phyloP scores from a whole-genome alignment of 2,113 vertebrate genomes.

The Daphoenositta chrysoptera region DNA sequence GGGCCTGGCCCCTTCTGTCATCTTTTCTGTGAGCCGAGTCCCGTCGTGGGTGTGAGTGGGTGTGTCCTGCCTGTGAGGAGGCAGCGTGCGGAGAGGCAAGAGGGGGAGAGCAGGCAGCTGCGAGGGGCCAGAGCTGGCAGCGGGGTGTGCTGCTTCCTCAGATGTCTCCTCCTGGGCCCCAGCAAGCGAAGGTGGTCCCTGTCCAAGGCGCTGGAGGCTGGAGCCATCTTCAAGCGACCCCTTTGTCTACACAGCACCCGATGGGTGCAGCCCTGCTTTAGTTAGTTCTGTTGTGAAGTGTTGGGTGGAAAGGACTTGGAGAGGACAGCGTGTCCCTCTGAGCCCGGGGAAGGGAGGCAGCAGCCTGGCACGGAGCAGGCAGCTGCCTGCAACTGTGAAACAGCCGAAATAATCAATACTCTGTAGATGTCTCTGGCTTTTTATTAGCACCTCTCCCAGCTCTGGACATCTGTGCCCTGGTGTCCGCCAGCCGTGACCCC shows the following conservation, averaged over 20 bases:
- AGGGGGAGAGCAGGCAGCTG: not conserved
- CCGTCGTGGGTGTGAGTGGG: fast-evolving
- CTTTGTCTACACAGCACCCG: fast-evolving
- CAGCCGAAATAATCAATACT: not conserved
- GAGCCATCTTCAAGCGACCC: not conserved
- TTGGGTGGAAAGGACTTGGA: not conserved
- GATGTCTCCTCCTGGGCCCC: not conserved
- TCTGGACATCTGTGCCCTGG: not conserved
- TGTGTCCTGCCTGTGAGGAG: not conserved
- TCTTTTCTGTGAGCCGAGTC: not conserved
- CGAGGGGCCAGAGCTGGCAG: not conserved
- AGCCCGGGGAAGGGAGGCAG: fast-evolving
- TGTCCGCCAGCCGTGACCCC: not conserved
- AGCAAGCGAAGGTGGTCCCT: not conserved
- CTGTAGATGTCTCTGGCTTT: not conserved
- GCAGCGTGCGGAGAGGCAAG: not conserved
- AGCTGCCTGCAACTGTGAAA: not conserved
- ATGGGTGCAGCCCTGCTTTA: not conserved
- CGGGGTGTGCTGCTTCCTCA: not conserved
- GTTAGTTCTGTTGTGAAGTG: fast-evolving
- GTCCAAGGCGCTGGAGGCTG: not conserved
- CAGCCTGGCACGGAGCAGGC: not conserved
- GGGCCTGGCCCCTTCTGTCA: not conserved
- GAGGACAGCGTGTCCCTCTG: fast-evolving
- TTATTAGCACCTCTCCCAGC: not conserved